A percentile compares a stretch with the other conserved stretches of the same genome.
Conservation (phyloP, 2,797 vertebrate genomes). For the Falco berigora region DNA sequence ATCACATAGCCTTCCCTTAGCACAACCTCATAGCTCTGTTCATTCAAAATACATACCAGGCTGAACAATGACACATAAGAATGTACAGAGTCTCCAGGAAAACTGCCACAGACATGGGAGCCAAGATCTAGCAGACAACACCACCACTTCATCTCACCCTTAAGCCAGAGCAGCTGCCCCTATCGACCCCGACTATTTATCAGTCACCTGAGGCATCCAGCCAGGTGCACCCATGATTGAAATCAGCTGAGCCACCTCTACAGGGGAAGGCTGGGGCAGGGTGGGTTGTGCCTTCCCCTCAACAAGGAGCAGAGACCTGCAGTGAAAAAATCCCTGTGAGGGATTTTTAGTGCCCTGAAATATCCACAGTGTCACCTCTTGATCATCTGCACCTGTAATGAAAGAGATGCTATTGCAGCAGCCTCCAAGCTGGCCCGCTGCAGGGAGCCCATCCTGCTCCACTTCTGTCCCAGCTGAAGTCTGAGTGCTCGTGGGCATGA, state of each 20-base stretch:
- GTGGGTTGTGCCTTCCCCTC: not conserved
- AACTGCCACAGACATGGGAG: not conserved
- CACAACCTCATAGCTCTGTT: not conserved
- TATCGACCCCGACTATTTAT: fast-evolving
- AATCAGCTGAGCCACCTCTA: not conserved
- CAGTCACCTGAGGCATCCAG: not conserved
- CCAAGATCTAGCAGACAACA: fast-evolving
- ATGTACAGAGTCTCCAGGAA: fast-evolving
- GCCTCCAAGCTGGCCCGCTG: not conserved
- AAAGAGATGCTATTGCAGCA: not conserved
- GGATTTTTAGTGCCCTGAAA: not conserved
- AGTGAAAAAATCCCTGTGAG: not conserved
- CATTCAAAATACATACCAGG: not conserved
- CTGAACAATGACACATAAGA: fast-evolving
- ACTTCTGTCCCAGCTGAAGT: not conserved
- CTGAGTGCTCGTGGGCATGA: fast-evolving
- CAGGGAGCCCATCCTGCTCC: not conserved
- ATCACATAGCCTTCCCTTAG: not conserved
- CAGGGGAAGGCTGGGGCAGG: not conserved
- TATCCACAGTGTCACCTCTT: not conserved
- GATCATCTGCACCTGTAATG: not conserved
- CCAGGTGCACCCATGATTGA: not conserved
- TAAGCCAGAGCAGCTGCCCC: fast-evolving
- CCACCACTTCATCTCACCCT: not conserved
- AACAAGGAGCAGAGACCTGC: not conserved